Evolutionary conservation across 2,113 vertebrate species (phyloP).

Genomic region (Cynopterus brachyotis): DNA sequence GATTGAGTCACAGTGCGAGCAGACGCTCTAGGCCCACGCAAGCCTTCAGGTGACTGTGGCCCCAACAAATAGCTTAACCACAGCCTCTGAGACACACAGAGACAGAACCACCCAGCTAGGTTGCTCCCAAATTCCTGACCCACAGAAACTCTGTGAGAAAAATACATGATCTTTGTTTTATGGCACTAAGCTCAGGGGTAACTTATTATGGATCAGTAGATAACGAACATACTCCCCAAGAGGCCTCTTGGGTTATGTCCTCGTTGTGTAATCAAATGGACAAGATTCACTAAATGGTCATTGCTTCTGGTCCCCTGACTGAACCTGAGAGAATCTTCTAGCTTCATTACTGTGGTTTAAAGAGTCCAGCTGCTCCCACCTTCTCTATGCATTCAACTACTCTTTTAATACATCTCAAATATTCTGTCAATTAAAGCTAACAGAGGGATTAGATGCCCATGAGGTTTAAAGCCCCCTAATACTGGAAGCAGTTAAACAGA

Average conservation of each 20-base stretch:
- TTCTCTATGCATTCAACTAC: slow-evolving; percentile 7
- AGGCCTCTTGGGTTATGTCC: not conserved
- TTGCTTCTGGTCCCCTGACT: not conserved
- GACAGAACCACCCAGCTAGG: not conserved
- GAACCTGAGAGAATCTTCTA: not conserved
- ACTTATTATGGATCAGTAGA: not conserved
- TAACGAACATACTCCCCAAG: not conserved
- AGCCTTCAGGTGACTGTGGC: not conserved
- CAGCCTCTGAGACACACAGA: not conserved
- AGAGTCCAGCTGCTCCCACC: slow-evolving; percentile 49
- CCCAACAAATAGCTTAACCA: not conserved
- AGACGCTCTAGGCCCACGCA: not conserved
- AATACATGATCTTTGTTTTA: not conserved
- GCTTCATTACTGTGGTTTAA: slow-evolving; percentile 27
- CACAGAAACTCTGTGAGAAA: not conserved
- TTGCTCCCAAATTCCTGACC: not conserved
- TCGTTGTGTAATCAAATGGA: not conserved
- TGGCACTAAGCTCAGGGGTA: not conserved
- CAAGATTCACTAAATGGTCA: not conserved
- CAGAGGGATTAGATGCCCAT: not conserved
- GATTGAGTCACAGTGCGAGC: not conserved
- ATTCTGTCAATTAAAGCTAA: slow-evolving; percentile 45
- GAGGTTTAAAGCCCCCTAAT: not conserved
- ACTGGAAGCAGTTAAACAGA: slow-evolving; percentile 8
- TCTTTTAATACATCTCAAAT: slow-evolving; percentile 51